Conservation (phyloP, 2,113 vertebrate genomes). For the Thymallus thymallus region DNA sequence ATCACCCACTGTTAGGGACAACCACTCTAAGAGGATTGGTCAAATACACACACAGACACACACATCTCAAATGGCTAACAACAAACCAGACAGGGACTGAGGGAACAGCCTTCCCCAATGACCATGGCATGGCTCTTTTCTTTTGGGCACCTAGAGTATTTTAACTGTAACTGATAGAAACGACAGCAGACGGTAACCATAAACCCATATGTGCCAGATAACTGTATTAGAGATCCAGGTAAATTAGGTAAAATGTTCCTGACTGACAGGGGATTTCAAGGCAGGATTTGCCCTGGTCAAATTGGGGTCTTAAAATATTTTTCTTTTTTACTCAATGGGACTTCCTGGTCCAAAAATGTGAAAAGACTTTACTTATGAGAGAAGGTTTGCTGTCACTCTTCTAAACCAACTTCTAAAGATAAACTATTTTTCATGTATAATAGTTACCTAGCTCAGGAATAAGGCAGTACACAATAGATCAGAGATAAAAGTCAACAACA, state of each 20-base stretch:
- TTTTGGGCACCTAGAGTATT: neutral
- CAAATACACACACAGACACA: neutral
- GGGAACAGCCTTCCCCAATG: neutral
- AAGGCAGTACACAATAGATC: neutral
- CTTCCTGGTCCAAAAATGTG: neutral
- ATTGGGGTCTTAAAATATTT: neutral
- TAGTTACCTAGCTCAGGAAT: conserved; percentile 13
- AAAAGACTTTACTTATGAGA: neutral
- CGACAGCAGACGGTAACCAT: neutral
- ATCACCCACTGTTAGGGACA: neutral
- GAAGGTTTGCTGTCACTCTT: neutral
- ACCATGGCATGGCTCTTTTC: neutral
- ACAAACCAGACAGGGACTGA: neutral
- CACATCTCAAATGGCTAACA: neutral
- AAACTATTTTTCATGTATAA: conserved; percentile 31
- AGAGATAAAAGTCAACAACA: conserved; percentile 15
- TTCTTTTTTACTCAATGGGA: neutral
- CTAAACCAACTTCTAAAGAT: neutral
- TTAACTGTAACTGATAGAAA: neutral
- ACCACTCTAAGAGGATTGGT: neutral
- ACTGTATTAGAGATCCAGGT: neutral
- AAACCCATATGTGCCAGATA: neutral
- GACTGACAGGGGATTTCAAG: neutral
- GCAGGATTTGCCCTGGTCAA: too few relatives aligned
- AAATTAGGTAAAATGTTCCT: neutral